Percentiles rank a stretch among this genome's conserved stretches.
phyloP scores from a whole-genome alignment of 2,797 vertebrate species.

The Sorex maritimensis region DNA sequence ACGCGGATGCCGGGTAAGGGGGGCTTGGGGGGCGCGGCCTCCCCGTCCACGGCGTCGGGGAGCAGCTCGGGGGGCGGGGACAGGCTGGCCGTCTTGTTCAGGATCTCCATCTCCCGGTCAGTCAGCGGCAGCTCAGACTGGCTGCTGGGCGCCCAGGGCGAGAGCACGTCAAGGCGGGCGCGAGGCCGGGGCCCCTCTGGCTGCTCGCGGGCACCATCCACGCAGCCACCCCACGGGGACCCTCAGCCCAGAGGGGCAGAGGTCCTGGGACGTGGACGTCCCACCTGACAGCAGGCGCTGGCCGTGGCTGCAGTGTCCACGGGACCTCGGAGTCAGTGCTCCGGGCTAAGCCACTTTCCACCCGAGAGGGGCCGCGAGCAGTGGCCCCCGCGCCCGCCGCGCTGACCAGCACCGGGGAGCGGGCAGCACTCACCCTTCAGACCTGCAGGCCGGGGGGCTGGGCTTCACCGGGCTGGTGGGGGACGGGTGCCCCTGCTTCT shows the following conservation, averaged over 20 bases:
- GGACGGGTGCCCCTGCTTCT: slow-evolving; percentile 98
- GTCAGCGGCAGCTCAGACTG: slow-evolving; percentile 93
- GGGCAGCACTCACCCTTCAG: slow-evolving; percentile 93
- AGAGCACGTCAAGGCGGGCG: accelerated
- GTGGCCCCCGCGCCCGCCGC: background rate
- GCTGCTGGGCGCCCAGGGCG: slow-evolving; percentile 84
- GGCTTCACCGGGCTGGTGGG: slow-evolving; percentile 96
- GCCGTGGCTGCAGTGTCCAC: too few relatives aligned
- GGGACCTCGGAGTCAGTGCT: too few relatives aligned
- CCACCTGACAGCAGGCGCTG: too few relatives aligned
- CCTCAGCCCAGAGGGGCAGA: too few relatives aligned
- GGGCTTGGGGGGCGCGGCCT: slow-evolving; percentile 97
- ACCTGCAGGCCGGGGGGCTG: slow-evolving; percentile 91
- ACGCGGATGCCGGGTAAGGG: slow-evolving; percentile 97
- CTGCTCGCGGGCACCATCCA: too few relatives aligned
- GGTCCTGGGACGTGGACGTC: too few relatives aligned
- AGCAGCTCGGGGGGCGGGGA: slow-evolving; percentile 91
- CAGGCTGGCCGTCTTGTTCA: slow-evolving; percentile 92
- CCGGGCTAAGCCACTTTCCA: background rate
- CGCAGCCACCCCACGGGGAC: too few relatives aligned
- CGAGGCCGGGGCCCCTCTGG: background rate
- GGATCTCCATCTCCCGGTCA: slow-evolving; percentile 95
- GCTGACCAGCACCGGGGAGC: background rate
- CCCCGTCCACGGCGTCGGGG: slow-evolving; percentile 93
- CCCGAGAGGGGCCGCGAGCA: background rate